Conservation (phyloP, 2,888 invertebrate genomes). For the Eucera pruinosa region DNA sequence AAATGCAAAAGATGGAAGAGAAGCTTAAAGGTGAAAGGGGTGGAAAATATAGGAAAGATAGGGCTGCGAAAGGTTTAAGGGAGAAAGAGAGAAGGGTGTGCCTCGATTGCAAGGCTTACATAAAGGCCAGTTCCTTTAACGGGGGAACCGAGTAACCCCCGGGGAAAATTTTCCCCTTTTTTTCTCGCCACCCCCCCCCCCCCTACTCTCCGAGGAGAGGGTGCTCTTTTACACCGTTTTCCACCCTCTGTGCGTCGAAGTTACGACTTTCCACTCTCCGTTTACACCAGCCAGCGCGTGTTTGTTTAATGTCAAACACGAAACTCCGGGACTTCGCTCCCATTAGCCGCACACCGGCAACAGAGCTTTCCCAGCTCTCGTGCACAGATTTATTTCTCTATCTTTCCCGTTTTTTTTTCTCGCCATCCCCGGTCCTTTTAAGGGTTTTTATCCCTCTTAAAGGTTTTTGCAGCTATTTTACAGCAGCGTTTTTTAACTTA, state of each 20-base stretch:
- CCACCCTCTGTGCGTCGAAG: background rate
- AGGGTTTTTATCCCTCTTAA: no score
- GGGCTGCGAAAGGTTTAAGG: no score
- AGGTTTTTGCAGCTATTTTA: no score
- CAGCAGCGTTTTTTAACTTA: no score
- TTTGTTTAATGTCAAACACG: constrained; percentile 19
- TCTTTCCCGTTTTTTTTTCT: no score
- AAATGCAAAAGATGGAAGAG: no score
- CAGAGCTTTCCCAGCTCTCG: background rate
- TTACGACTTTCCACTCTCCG: constrained; percentile 2
- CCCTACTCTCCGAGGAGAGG: no score
- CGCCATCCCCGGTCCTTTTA: no score
- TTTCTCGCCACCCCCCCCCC: background rate
- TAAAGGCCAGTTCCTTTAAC: constrained; percentile 60
- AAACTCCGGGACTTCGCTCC: background rate
- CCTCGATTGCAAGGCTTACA: constrained; percentile 44
- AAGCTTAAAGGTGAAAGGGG: no score
- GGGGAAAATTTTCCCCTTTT: constrained; percentile 13
- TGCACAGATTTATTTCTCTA: background rate
- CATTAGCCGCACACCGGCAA: background rate
- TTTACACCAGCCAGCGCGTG: constrained; percentile 5
- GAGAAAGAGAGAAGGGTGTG: background rate
- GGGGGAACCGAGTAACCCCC: constrained; percentile 31
- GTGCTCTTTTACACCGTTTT: background rate
- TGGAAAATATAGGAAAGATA: no score